A percentile compares a stretch with the other conserved stretches of the same genome.
Conservation (phyloP, 2,797 vertebrate genomes). For the Sandelia bainsii region DNA sequence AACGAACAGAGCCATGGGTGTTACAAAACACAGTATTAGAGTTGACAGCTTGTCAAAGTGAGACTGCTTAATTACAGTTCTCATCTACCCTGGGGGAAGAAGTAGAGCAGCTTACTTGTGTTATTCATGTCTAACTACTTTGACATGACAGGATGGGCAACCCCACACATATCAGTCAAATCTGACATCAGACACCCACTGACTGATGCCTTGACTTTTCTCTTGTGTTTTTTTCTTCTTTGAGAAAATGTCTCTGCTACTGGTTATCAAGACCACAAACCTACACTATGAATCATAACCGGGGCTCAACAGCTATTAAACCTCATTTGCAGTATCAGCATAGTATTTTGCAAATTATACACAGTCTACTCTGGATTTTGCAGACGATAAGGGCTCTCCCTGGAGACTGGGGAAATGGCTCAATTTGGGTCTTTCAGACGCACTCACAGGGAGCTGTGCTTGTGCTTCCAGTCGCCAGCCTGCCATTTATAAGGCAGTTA, state of each 20-base stretch:
- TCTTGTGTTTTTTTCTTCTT: slow-evolving; percentile 27
- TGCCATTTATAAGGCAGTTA: slow-evolving; percentile 61
- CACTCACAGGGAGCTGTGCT: slow-evolving; percentile 74
- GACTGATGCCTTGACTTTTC: slow-evolving; percentile 69
- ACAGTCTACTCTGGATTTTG: slow-evolving; percentile 78
- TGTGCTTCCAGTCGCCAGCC: slow-evolving; percentile 65
- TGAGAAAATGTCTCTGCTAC: slow-evolving; percentile 71
- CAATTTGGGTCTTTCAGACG: slow-evolving; percentile 79
- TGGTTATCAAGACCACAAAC: slow-evolving; percentile 75
- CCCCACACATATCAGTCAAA: slow-evolving; percentile 66
- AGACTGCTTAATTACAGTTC: slow-evolving; percentile 72
- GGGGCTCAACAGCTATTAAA: slow-evolving; percentile 84
- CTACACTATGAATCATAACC: slow-evolving; percentile 80
- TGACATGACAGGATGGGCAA: slow-evolving; percentile 77
- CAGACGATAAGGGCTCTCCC: slow-evolving; percentile 80
- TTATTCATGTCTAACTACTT: slow-evolving; percentile 70
- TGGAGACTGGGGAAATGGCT: slow-evolving; percentile 78
- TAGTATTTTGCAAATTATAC: slow-evolving; percentile 84
- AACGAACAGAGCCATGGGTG: slow-evolving; percentile 41
- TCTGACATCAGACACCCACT: slow-evolving; percentile 65
- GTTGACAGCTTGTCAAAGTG: slow-evolving; percentile 72
- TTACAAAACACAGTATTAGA: slow-evolving; percentile 51
- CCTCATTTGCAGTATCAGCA: slow-evolving; percentile 85
- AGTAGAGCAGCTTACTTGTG: slow-evolving; percentile 39
- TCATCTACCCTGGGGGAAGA: slow-evolving; percentile 53